phyloP scores from a whole-genome alignment of 1,140 invertebrate genomes.

The Apis florea region DNA sequence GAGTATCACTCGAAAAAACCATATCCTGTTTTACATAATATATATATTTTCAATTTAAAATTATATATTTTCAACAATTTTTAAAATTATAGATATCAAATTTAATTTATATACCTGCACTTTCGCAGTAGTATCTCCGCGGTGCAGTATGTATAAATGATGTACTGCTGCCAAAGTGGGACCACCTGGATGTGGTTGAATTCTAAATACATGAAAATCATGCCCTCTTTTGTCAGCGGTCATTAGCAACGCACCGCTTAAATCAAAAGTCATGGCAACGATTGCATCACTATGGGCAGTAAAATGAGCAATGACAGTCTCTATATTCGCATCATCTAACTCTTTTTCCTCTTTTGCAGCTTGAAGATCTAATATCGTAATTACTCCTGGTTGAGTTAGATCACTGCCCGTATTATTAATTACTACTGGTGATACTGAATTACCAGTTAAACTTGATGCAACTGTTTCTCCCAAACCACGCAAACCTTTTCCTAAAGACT shows the following conservation, averaged over 20 bases:
- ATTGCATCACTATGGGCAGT: slow-evolving; percentile 95
- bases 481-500: slow-evolving; percentile 92
- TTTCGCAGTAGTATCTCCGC: slow-evolving; percentile 91
- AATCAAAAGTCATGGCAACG: slow-evolving; percentile 94
- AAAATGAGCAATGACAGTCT: slow-evolving; percentile 95
- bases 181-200: slow-evolving; percentile 95
- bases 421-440: slow-evolving; percentile 75
- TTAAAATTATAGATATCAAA: background rate
- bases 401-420: slow-evolving; percentile 76
- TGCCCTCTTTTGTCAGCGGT: slow-evolving; percentile 97
- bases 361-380: slow-evolving; percentile 93
- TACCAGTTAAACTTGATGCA: slow-evolving; percentile 92
- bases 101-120: slow-evolving; percentile 82
- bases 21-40: slow-evolving; percentile 85
- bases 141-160: slow-evolving; percentile 96
- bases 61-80: background rate
- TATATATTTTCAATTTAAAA: background rate
- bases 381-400: slow-evolving; percentile 88
- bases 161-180: slow-evolving; percentile 94
- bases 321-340: slow-evolving; percentile 79
- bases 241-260: slow-evolving; percentile 93
- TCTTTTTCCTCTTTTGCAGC: slow-evolving; percentile 82
- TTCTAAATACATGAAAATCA: slow-evolving; percentile 97
- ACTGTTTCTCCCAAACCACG: slow-evolving; percentile 96
- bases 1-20: slow-evolving; percentile 93